phyloP scores from a whole-genome alignment of 1,140 invertebrate genomes.

The Camponotus pennsylvanicus region DNA sequence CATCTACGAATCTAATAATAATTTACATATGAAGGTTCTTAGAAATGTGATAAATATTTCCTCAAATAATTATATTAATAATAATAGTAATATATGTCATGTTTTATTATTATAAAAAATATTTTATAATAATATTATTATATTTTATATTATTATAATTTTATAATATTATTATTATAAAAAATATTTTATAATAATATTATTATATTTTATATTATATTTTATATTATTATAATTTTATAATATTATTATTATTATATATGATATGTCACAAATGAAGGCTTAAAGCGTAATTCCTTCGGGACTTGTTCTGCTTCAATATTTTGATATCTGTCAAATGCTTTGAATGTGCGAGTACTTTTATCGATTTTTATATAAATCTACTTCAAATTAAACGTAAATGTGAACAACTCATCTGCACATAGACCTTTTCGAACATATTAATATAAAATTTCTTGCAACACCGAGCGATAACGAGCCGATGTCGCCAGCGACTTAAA shows the following conservation, averaged over 20 bases:
- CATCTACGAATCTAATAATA: not conserved
- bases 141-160: too few species aligned
- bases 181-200: not conserved
- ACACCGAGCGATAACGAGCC: not conserved
- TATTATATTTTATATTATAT: too few species aligned
- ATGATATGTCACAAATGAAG: too few species aligned
- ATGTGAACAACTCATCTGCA: not conserved
- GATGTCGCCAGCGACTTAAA: not conserved
- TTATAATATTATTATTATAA: not conserved
- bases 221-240: not conserved
- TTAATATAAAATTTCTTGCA: not conserved
- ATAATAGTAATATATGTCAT: not conserved
- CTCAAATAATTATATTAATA: not conserved
- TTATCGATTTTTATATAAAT: not conserved
- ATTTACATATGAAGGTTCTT: not conserved
- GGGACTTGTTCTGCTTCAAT: too few species aligned
- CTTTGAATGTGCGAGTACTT: not conserved
- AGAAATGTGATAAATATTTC: not conserved
- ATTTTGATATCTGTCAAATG: constrained; percentile 2
- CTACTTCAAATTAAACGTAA: too few species aligned
- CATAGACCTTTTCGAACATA: too few species aligned
- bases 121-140: not conserved
- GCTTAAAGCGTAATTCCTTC: not conserved
- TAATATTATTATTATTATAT: not conserved
- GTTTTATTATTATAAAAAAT: not conserved